Percentiles rank a stretch among this genome's conserved stretches.
These are phyloP conservation scores for Acleris emargana DNA, from an alignment of 2,888 invertebrate genomes.

Conservation along the genomic window DNA sequence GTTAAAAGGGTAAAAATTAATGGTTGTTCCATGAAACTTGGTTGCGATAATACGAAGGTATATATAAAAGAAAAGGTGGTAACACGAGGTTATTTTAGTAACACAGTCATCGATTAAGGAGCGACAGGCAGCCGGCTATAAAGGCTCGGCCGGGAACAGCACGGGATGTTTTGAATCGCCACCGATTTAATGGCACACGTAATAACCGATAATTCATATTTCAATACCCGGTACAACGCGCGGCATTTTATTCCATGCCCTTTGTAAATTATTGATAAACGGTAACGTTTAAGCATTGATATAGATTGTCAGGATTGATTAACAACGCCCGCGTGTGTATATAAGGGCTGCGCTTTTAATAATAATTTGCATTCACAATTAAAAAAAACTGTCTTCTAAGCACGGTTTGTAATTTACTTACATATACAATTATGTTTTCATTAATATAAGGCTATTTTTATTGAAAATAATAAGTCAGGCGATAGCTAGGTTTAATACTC, in stretches of 20 bases:
- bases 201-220: slow-evolving; percentile 79
- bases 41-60: slow-evolving; percentile 16
- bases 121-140: slow-evolving; percentile 71
- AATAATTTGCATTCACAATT: no score
- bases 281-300: slow-evolving; percentile 21
- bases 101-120: slow-evolving; percentile 78
- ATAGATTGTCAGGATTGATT: slow-evolving; percentile 25
- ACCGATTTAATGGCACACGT: slow-evolving; percentile 74
- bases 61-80: slow-evolving; percentile 37
- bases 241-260: slow-evolving; percentile 35
- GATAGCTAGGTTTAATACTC: no score
- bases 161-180: slow-evolving; percentile 82
- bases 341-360: not conserved
- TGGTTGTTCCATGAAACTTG: slow-evolving; percentile 2
- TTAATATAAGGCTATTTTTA: no score
- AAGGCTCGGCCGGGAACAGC: slow-evolving; percentile 66
- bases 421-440: no score
- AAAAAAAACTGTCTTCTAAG: no score
- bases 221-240: slow-evolving; percentile 52
- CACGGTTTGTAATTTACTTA: no score
- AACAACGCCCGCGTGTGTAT: not conserved
- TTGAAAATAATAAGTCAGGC: no score
- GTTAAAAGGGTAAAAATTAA: slow-evolving; percentile 2
- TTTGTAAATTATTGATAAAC: slow-evolving; percentile 40
- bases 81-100: slow-evolving; percentile 75